Evolutionary conservation across 2,888 invertebrate species (phyloP), one percentile per base, ranked within the genome.

Genomic region (Limnephilus auricula): DNA sequence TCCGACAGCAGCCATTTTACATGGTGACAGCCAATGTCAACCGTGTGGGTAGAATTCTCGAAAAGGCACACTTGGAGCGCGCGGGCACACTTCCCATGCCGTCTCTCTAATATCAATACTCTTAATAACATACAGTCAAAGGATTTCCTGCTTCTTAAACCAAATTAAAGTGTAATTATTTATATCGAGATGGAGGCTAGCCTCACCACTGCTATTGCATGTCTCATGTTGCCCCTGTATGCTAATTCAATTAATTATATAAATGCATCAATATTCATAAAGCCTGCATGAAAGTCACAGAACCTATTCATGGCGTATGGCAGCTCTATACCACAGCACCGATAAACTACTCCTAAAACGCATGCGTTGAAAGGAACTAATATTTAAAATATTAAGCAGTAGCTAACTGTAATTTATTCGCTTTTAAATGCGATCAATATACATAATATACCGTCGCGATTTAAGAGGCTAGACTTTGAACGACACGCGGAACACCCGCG

Each of bases 221-320:
- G 82, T 79, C 80, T 89, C n/a, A 10, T 30, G 80, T 65, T 79
- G 37, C 40, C 80, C 82, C 90, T 40, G 37, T 90, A 90, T 90
- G 90, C 90, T 90, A 90, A 90, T 90, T 90, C 85, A 85, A 90
- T 90, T 90, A 90, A 84, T 84, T 84, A 90, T 85, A 84, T 84
- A 84, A 85, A 18, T 79, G 84, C 85, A 85, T 90, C 78, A 65
- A 90, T 90, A 90, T 90, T 90, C 90, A 90, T 90, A 90, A 82
- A 82, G 82, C 82, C 82, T 82, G 34, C 18, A 82, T 32, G 34
- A n/a, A 65, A 25, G 65, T 9, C 25, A 34, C 88, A 88, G 6
- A n/a, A 18, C 65, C 25, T n/a, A 65, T 65, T 25, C 65, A 65
- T n/a, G 65, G 65, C 6, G 25, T n/a, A 65, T 65, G 65, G 25